Percentiles rank a stretch among this genome's conserved stretches.
Conservation (phyloP, 1,140 invertebrate genomes). For the Aleiodes sp. region DNA sequence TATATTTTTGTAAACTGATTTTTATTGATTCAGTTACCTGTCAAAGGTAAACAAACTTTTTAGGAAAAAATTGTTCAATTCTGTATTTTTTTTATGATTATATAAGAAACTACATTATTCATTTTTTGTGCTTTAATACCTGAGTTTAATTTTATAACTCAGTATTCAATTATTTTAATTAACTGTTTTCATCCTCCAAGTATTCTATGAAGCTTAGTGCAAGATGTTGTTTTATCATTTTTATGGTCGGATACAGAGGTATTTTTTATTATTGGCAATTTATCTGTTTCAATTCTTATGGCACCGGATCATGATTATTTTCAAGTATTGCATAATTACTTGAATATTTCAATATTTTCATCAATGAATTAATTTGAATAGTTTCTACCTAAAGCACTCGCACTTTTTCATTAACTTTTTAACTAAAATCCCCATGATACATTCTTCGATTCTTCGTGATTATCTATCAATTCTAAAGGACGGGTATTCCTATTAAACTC, state of each 20-base stretch:
- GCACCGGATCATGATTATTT: no score
- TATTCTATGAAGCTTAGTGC: slow-evolving; percentile 29
- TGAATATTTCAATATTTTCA: no score
- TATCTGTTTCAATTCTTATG: slow-evolving; percentile 2
- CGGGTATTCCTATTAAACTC: slow-evolving; percentile 53
- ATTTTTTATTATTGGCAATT: slow-evolving; percentile 31
- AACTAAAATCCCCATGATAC: background rate
- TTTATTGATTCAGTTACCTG: slow-evolving; percentile 14
- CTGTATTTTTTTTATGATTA: slow-evolving; percentile 49
- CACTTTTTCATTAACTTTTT: slow-evolving; percentile 8
- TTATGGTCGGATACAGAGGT: slow-evolving; percentile 50
- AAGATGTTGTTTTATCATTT: slow-evolving; percentile 44
- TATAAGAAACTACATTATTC: slow-evolving; percentile 53
- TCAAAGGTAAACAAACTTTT: slow-evolving; percentile 28
- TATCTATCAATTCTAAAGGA: slow-evolving; percentile 51
- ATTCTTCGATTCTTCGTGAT: slow-evolving; percentile 33
- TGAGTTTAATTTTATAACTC: background rate
- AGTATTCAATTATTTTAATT: slow-evolving; percentile 15
- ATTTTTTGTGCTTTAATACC: background rate
- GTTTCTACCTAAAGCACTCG: background rate
- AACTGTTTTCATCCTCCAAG: background rate
- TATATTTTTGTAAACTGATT: no score
- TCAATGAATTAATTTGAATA: no score
- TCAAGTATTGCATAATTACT: no score
- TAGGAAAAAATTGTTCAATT: slow-evolving; percentile 41